These are phyloP conservation scores for Mesorhabditis spiculigera DNA, from an alignment of 2,888 invertebrate species.

Conservation along the genomic window DNA sequence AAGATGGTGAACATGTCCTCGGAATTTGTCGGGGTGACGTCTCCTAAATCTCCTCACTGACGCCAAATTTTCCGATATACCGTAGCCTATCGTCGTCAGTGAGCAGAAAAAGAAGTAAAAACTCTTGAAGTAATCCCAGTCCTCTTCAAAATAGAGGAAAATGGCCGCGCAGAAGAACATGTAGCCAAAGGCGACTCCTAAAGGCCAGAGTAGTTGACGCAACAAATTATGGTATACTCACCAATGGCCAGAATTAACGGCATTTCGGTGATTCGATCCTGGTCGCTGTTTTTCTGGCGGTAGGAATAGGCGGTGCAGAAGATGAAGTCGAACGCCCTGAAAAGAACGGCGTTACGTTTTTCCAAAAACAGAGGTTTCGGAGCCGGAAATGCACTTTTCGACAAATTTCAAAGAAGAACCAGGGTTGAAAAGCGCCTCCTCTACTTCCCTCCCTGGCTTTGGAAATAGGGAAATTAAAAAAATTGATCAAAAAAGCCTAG, in stretches of 20 bases:
- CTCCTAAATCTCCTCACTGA: constrained; percentile 33
- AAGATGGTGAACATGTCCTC: constrained; percentile 57
- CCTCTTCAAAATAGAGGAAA: constrained; percentile 53
- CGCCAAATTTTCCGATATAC: constrained; percentile 16
- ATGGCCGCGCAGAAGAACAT: constrained; percentile 58
- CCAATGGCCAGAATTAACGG: constrained; percentile 53
- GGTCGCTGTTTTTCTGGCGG: constrained; percentile 27
- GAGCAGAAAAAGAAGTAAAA: constrained; percentile 58
- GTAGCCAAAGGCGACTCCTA: constrained; percentile 53
- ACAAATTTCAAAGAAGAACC: too few relatives aligned
- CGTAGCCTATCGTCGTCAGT: constrained; percentile 57
- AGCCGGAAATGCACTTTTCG: too few relatives aligned
- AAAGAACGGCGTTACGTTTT: background rate
- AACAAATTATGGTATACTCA: constrained; percentile 12
- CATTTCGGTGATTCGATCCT: constrained; percentile 42
- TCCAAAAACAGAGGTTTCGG: too few relatives aligned
- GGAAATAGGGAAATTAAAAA: too few relatives aligned
- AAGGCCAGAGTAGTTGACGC: constrained; percentile 10
- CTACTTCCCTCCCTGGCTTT: too few relatives aligned
- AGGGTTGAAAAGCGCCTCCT: too few relatives aligned
- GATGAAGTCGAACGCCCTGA: constrained; percentile 13
- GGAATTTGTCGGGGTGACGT: constrained; percentile 56
- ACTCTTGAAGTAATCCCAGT: constrained; percentile 58
- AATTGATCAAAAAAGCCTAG: too few relatives aligned
- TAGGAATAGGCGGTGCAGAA: constrained; percentile 31